Percentiles rank a stretch among this genome's conserved stretches.
Conservation (phyloP, 2,797 vertebrate genomes). For the Rousettus madagascariensis region DNA sequence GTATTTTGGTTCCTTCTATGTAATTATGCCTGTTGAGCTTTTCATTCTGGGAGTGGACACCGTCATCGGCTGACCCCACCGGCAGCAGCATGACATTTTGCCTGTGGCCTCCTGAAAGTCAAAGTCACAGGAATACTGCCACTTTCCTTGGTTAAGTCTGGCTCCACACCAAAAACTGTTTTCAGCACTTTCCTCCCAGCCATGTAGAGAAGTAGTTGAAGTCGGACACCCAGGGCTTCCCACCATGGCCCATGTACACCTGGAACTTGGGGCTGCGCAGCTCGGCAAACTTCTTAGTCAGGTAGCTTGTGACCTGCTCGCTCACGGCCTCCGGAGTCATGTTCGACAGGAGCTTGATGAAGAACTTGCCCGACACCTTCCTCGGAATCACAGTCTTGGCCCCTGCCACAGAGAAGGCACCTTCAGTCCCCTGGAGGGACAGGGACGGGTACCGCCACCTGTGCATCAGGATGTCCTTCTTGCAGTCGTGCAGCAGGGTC, state of each 20-base stretch:
- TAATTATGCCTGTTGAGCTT: constrained; percentile 95
- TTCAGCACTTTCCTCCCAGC: constrained; percentile 96
- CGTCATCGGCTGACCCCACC: constrained; percentile 95
- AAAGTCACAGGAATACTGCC: constrained; percentile 97
- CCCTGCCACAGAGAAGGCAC: constrained; percentile 93
- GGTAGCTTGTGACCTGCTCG: constrained; percentile 90
- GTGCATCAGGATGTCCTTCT: constrained; percentile 96
- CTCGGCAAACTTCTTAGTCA: constrained; percentile 91
- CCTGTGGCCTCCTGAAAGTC: constrained; percentile 97
- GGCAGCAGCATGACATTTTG: constrained; percentile 98
- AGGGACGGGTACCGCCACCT: constrained; percentile 96
- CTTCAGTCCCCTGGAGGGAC: constrained; percentile 97
- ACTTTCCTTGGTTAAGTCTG: constrained; percentile 96
- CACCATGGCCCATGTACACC: constrained; percentile 91
- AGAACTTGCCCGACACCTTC: constrained; percentile 98
- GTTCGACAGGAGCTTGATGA: constrained; percentile 95
- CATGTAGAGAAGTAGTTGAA: constrained; percentile 97
- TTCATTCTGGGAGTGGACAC: constrained; percentile 98
- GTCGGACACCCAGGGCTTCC: constrained; percentile 98
- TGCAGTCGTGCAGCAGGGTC: constrained; percentile 88
- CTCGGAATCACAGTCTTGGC: constrained; percentile 97
- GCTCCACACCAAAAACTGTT: constrained; percentile 98
- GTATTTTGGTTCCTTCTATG: constrained; percentile 94
- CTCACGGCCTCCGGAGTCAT: constrained; percentile 94
- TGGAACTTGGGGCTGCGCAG: constrained; percentile 91